These are phyloP conservation scores for Kryphioiulus occultus DNA, from an alignment of 2,888 invertebrate species.

Conservation along the genomic window DNA sequence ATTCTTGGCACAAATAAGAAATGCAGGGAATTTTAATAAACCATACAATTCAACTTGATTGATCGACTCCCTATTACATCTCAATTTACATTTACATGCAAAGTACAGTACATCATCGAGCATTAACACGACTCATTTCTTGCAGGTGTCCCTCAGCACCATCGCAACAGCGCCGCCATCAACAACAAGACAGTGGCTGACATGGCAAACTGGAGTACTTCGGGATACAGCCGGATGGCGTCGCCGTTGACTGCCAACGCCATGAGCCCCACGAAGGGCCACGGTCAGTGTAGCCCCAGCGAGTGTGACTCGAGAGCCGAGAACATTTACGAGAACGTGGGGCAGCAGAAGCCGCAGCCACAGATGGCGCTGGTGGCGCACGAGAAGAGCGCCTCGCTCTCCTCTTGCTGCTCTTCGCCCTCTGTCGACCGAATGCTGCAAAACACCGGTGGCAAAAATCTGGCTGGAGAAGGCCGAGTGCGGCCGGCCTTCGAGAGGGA, in stretches of 20 bases:
- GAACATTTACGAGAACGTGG: slow-evolving; percentile 49
- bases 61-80: too few species aligned
- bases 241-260: neutral
- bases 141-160: neutral
- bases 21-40: too few species aligned
- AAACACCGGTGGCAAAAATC: slow-evolving; percentile 33
- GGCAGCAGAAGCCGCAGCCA: neutral
- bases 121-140: neutral
- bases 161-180: neutral
- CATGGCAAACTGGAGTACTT: neutral
- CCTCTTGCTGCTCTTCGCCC: neutral
- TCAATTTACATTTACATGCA: too few species aligned
- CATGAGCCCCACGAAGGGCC: neutral
- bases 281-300: neutral
- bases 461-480: slow-evolving; percentile 36
- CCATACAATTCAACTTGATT: too few species aligned
- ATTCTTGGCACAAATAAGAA: too few species aligned
- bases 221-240: neutral
- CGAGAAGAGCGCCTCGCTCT: neutral
- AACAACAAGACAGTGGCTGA: slow-evolving; percentile 24
- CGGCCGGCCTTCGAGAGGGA: slow-evolving; percentile 53
- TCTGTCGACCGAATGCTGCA: slow-evolving; percentile 3
- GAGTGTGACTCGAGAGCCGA: neutral
- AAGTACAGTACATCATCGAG: neutral
- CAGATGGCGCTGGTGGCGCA: slow-evolving; percentile 39